phyloP scores from a whole-genome alignment of 1,140 invertebrate genomes.

The Rhyzopertha dominica region DNA sequence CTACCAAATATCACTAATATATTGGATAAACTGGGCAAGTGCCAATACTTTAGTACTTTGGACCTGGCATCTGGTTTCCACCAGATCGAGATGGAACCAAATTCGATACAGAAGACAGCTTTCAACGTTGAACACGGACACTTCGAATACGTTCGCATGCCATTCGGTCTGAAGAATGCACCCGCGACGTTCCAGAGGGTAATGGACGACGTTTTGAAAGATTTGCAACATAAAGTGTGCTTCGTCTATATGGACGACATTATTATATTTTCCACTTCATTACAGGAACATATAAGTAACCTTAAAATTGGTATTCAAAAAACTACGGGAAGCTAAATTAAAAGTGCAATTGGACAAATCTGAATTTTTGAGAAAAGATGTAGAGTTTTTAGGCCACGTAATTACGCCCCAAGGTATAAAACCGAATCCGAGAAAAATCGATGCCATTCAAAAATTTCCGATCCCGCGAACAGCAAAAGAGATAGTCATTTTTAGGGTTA shows the following conservation, averaged over 20 bases:
- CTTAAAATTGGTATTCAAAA: conserved; percentile 6
- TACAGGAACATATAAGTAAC: conserved; percentile 8
- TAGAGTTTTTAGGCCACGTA: conserved; percentile 10
- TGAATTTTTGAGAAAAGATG: conserved; percentile 8
- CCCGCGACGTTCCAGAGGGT: conserved; percentile 13
- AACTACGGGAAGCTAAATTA: conserved; percentile 1
- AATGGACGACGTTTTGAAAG: conserved; percentile 7
- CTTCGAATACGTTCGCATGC: conserved; percentile 13
- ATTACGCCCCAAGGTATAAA: conserved; percentile 17
- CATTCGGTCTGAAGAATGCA: conserved; percentile 14
- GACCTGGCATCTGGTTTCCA: conserved; percentile 48
- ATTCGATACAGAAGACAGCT: conserved; percentile 26
- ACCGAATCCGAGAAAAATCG: conserved; percentile 25
- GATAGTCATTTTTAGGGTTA: conserved; percentile 47
- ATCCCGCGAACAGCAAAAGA: conserved; percentile 28
- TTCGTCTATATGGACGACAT: conserved; percentile 8
- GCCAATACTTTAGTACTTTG: conserved; percentile 43
- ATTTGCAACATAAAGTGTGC: conserved; percentile 5
- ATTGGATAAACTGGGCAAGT: conserved; percentile 41
- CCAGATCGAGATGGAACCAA: conserved; percentile 46
- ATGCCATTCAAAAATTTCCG: conserved; percentile 20
- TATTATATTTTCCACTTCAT: conserved; percentile 5
- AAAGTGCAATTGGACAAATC: conserved; percentile 12
- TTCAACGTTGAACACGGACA: conserved; percentile 11
- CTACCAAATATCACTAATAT: conserved; percentile 48